These are phyloP conservation scores for Hemicordylus capensis DNA, from an alignment of 2,113 vertebrate genomes.

Conservation along the genomic window DNA sequence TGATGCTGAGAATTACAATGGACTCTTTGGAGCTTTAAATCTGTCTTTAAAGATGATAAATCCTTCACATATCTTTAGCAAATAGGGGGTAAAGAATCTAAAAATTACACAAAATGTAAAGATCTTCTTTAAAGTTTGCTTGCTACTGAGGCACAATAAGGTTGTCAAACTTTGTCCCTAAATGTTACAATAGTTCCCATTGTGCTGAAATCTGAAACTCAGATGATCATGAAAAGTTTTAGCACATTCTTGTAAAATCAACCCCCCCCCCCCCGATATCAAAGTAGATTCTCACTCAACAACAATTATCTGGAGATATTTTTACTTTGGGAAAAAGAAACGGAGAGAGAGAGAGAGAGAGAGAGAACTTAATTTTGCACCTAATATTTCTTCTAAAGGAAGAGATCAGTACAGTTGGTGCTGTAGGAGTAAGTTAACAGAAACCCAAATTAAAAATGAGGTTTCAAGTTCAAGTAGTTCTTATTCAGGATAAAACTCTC, in stretches of 20 bases:
- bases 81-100: background rate
- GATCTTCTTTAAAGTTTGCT: background rate
- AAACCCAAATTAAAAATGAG: background rate
- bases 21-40: slow-evolving; percentile 12
- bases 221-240: slow-evolving; percentile 3
- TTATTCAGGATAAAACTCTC: background rate
- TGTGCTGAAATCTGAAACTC: background rate
- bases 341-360: background rate
- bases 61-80: slow-evolving; percentile 23
- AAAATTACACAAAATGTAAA: background rate
- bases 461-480: background rate
- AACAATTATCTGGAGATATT: background rate
- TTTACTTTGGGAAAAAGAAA: background rate
- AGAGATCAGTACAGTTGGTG: background rate
- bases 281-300: slow-evolving; percentile 22
- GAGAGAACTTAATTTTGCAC: background rate
- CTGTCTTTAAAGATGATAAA: slow-evolving; percentile 22
- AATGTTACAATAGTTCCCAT: slow-evolving; percentile 3
- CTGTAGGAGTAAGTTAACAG: background rate
- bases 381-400: background rate
- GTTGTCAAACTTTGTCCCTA: background rate
- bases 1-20: slow-evolving; percentile 16
- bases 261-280: background rate
- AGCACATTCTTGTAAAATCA: slow-evolving; percentile 34
- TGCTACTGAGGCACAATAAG: slow-evolving; percentile 10